Evolutionary conservation across 2,113 vertebrate species (phyloP).

Genomic region (Trachemys scripta): DNA sequence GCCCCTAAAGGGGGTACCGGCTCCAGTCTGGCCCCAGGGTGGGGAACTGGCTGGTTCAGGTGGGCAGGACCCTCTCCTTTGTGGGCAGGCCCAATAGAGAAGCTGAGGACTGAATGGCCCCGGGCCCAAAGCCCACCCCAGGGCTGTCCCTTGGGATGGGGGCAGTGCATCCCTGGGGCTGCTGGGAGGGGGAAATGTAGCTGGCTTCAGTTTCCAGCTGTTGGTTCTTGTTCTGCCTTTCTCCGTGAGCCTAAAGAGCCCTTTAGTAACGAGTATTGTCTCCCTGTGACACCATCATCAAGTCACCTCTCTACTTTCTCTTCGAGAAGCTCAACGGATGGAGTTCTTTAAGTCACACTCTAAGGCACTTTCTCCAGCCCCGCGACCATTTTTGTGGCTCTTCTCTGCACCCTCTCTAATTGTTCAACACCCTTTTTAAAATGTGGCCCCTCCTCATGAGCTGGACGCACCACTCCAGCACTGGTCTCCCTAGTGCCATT

Average conservation of each 20-base stretch:
- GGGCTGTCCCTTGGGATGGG: background rate
- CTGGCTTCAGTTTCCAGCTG: too few species aligned
- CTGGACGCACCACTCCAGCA: background rate
- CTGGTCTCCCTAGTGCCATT: too few species aligned
- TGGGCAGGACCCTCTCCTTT: background rate
- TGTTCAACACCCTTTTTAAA: background rate
- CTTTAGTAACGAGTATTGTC: too few species aligned
- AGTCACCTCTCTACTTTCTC: too few species aligned
- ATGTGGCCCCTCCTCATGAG: too few species aligned
- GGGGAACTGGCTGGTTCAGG: background rate
- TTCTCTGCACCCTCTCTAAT: background rate
- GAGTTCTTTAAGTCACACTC: too few species aligned
- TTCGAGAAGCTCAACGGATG: too few species aligned
- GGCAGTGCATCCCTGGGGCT: background rate
- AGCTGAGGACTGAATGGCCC: background rate
- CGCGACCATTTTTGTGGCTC: background rate
- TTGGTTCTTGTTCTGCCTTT: too few species aligned
- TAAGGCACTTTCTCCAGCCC: background rate
- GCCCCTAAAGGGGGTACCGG: background rate
- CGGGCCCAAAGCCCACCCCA: too few species aligned
- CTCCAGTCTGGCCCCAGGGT: background rate
- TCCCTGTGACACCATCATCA: too few species aligned
- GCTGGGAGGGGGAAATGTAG: background rate
- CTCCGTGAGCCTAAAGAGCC: too few species aligned
- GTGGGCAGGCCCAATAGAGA: background rate